Evolutionary conservation across 2,113 vertebrate genomes (phyloP).

Genomic region (Lota lota): DNA sequence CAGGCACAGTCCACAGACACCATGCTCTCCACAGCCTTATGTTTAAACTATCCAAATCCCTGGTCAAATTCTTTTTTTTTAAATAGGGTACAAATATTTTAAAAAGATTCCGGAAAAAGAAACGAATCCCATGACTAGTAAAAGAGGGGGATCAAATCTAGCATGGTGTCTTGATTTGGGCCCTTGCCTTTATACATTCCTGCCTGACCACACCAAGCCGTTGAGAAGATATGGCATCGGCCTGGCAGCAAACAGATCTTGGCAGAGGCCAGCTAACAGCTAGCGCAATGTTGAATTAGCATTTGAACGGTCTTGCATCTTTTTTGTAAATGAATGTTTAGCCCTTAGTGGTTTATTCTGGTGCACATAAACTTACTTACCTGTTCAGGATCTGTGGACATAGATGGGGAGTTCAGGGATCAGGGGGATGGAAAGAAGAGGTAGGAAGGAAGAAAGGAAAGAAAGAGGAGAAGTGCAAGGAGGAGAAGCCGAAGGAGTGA

Average conservation of each 20-base stretch:
- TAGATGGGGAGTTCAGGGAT: neutral
- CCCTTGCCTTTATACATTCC: conserved; percentile 14
- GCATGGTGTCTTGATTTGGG: too few species aligned
- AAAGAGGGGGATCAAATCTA: neutral
- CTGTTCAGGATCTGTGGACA: conserved; percentile 36
- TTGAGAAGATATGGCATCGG: conserved; percentile 69
- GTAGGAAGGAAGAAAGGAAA: conserved; percentile 1
- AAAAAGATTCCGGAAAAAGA: neutral
- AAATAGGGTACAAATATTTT: conserved; percentile 8
- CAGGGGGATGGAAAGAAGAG: neutral
- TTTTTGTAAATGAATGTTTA: too few species aligned
- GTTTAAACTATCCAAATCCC: conserved; percentile 1
- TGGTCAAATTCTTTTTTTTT: conserved; percentile 25
- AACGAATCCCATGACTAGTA: neutral
- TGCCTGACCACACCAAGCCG: conserved; percentile 34
- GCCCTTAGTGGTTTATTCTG: neutral
- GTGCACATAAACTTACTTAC: conserved; percentile 66
- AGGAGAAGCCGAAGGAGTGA: conserved; percentile 4
- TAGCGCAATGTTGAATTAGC: conserved; percentile 39
- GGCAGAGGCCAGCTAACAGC: conserved; percentile 42
- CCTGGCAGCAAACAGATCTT: conserved; percentile 44
- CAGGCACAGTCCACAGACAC: conserved; percentile 15
- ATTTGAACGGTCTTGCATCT: neutral
- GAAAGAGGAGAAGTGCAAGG: conserved; percentile 1
- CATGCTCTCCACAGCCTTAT: conserved; percentile 45